These are phyloP conservation scores for Carposina sasakii DNA, from an alignment of 1,140 invertebrate genomes.

Conservation along the genomic window DNA sequence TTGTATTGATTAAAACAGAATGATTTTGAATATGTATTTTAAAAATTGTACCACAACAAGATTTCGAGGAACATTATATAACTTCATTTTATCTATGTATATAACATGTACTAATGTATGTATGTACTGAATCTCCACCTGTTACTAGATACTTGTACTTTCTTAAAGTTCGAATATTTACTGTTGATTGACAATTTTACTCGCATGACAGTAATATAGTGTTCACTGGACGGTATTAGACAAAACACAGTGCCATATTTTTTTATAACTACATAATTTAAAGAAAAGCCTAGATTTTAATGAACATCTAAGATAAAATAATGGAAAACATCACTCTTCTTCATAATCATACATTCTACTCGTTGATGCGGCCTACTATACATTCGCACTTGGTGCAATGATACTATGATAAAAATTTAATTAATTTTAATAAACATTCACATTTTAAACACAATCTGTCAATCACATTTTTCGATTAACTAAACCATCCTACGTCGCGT, in stretches of 20 bases:
- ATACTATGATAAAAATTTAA: constrained; percentile 39
- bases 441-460: constrained; percentile 42
- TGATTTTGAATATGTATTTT: constrained; percentile 25
- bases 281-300: constrained; percentile 34
- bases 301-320: constrained; percentile 33
- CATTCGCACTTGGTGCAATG: constrained; percentile 62
- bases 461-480: constrained; percentile 49
- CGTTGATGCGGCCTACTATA: constrained; percentile 50
- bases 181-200: constrained; percentile 14
- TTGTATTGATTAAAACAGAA: no score
- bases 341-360: constrained; percentile 34
- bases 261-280: constrained; percentile 33
- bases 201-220: constrained; percentile 30
- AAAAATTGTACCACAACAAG: constrained; percentile 43
- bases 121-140: no score
- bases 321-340: constrained; percentile 24
- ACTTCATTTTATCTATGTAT: constrained; percentile 2
- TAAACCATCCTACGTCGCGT: constrained; percentile 35
- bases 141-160: no score
- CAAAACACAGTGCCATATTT: constrained; percentile 48
- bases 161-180: no score
- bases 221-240: constrained; percentile 67
- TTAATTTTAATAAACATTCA: constrained; percentile 46
- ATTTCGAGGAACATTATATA: constrained; percentile 28
- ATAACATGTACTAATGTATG: no score